These are phyloP conservation scores for Drosophila kanekoi DNA, from an alignment of 2,888 invertebrate species.

Conservation along the genomic window DNA sequence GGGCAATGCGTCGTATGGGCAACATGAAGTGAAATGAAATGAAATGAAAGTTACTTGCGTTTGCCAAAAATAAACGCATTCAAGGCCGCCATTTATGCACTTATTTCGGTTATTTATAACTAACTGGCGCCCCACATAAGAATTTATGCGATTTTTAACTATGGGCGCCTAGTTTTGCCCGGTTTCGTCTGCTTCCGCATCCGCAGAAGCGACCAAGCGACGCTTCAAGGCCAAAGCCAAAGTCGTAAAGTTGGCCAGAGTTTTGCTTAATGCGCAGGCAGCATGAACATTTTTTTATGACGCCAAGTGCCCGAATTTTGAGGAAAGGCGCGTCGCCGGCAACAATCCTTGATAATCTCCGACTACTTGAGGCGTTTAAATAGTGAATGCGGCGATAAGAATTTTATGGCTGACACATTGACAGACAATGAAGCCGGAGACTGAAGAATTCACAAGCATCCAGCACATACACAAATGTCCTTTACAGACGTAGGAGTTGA, in stretches of 20 bases:
- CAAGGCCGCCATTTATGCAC: conserved; percentile 63
- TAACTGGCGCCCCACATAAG: conserved; percentile 54
- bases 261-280: conserved; percentile 63
- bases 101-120: conserved; percentile 70
- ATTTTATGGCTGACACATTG: conserved; percentile 29
- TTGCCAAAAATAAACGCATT: conserved; percentile 55
- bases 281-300: conserved; percentile 42
- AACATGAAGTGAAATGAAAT: conserved; percentile 22
- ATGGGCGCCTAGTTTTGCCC: conserved; percentile 50
- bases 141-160: conserved; percentile 67
- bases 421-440: conserved; percentile 3
- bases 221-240: conserved; percentile 35
- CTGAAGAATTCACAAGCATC: background rate
- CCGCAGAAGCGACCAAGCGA: conserved; percentile 7
- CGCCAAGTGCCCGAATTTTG: conserved; percentile 1
- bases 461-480: background rate
- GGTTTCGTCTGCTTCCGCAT: conserved; percentile 36
- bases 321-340: background rate
- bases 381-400: conserved; percentile 15
- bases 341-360: background rate
- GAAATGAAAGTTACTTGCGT: conserved; percentile 22
- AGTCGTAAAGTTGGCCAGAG: conserved; percentile 67
- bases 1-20: conserved; percentile 40
- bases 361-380: background rate
- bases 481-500: too few relatives aligned